Evolutionary conservation across 2,113 vertebrate genomes (phyloP), one percentile per base, ranked within the genome.

Genomic region (Thamnaconus septentrionalis): DNA sequence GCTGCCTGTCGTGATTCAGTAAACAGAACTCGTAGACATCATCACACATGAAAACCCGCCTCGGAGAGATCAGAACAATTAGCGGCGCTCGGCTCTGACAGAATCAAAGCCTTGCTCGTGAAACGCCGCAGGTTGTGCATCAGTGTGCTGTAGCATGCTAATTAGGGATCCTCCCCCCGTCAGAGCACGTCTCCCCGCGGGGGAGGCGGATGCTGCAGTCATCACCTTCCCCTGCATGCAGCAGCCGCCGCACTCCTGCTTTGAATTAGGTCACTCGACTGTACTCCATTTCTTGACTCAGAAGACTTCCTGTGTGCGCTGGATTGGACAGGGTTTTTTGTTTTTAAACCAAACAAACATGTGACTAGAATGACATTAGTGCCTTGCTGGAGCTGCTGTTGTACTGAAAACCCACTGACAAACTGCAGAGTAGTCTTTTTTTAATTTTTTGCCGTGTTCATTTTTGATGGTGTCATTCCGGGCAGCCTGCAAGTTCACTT

Each of bases 221-320:
- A 9, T 1, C 48, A n/a, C 42, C 41, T 53, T 39, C 61, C n/a
- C 46, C 44, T 64, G 80, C 88, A 79, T 80, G 83, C 48, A 61
- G 8, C 41, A 63, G 48, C 18, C 18, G 18, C 18, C 18, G 5
- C 41, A 40, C 18, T 5, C 12, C 59, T 60, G 5, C 44, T 40
- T 10, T 40, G 72, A 66, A 80, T 12, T 18, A 46, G 64, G 50
- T 65, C 66, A 62, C 11, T 61, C 53, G 65, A 48, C 54, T 63
- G 65, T 74, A 64, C 8, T 59, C 47, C 11, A 70, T 78, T 69
- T 9, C 53, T 69, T 41, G 43, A 43, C 12, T 54, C 45, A 56
- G n/a, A 62, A 48, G 6, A 47, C 51, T 60, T 80, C 63, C 53
- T 61, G 12, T 73, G 42, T 62, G 18, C 18, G 18, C 18, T 31